Conservation (phyloP, 2,113 vertebrate genomes). For the Gavialis gangeticus region DNA sequence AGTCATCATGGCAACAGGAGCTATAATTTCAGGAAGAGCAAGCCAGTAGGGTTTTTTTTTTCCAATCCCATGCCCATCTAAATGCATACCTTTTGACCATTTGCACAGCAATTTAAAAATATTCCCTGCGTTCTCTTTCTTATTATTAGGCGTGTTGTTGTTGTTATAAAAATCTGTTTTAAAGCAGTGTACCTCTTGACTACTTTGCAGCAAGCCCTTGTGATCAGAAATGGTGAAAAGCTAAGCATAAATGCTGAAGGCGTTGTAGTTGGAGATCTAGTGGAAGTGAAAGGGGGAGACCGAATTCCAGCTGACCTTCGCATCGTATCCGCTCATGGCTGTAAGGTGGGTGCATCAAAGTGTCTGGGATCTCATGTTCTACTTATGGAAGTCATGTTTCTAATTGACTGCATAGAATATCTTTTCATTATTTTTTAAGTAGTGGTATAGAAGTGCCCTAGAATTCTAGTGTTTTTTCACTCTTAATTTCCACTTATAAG, state of each 20-base stretch:
- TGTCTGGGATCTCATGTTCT: neutral
- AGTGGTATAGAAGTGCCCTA: neutral
- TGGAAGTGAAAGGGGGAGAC: constrained; percentile 97
- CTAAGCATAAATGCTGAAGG: constrained; percentile 93
- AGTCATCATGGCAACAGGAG: neutral
- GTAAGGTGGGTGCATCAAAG: constrained; percentile 84
- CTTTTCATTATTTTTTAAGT: neutral
- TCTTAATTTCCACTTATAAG: neutral
- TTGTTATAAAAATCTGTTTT: neutral
- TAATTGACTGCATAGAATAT: neutral
- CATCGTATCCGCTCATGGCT: constrained; percentile 94
- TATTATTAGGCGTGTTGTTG: too few species aligned
- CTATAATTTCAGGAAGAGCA: neutral
- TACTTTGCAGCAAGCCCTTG: constrained; percentile 91
- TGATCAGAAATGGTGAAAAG: constrained; percentile 95
- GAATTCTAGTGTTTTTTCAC: neutral
- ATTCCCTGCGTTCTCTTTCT: too few species aligned
- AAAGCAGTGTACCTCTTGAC: neutral
- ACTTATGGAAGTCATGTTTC: neutral
- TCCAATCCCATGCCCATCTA: neutral
- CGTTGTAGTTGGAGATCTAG: constrained; percentile 93
- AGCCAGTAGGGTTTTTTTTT: neutral
- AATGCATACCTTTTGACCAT: neutral
- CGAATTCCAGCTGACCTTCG: constrained; percentile 95
- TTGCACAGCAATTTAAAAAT: neutral